Conservation (phyloP, 2,888 invertebrate genomes). For the Dicycla oo region DNA sequence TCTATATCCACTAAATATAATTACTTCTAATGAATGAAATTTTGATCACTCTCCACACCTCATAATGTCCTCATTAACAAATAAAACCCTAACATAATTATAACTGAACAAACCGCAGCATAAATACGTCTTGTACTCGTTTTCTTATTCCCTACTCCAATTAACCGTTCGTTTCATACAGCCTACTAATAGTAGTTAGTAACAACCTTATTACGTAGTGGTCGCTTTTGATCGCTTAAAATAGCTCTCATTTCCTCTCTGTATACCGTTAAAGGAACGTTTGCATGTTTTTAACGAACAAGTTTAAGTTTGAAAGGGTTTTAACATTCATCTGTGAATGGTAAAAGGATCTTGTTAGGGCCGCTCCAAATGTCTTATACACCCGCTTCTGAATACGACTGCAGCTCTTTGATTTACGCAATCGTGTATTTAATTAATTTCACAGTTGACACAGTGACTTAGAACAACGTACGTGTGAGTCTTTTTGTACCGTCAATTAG, state of each 20-base stretch:
- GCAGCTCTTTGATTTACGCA: slow-evolving; percentile 70
- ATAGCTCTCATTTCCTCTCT: slow-evolving; percentile 76
- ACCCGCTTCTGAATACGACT: slow-evolving; percentile 75
- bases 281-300: slow-evolving; percentile 83
- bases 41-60: slow-evolving; percentile 1
- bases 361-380: slow-evolving; percentile 84
- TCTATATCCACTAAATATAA: neutral
- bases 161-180: slow-evolving; percentile 67
- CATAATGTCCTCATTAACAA: slow-evolving; percentile 6
- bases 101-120: slow-evolving; percentile 23
- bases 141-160: slow-evolving; percentile 65
- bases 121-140: slow-evolving; percentile 35
- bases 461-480: slow-evolving; percentile 34
- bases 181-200: slow-evolving; percentile 66
- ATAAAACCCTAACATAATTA: slow-evolving; percentile 34
- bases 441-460: slow-evolving; percentile 69
- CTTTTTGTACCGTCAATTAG: slow-evolving; percentile 1
- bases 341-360: slow-evolving; percentile 83
- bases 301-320: slow-evolving; percentile 78
- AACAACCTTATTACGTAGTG: slow-evolving; percentile 76
- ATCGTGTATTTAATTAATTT: slow-evolving; percentile 74
- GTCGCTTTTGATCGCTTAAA: slow-evolving; percentile 77
- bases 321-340: slow-evolving; percentile 82
- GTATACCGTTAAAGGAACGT: slow-evolving; percentile 75
- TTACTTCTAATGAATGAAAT: too few species aligned